Conservation (phyloP, 1,140 invertebrate genomes). For the Matsumurasca onukii region DNA sequence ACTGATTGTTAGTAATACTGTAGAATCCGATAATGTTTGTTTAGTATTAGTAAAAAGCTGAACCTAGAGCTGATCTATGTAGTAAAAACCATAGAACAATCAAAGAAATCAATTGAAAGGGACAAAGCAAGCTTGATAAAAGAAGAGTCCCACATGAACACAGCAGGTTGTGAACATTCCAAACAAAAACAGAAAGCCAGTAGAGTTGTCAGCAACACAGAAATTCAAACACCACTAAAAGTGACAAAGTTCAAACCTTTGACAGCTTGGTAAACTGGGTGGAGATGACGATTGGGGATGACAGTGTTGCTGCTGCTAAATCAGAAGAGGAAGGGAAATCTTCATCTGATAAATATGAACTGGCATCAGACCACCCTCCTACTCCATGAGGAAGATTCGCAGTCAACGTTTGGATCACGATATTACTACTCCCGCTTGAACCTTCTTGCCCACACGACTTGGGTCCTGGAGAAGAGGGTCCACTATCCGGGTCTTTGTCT, state of each 20-base stretch:
- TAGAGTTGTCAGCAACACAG: slow-evolving; percentile 31
- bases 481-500: slow-evolving; percentile 46
- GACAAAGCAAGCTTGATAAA: slow-evolving; percentile 24
- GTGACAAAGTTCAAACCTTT: slow-evolving; percentile 27
- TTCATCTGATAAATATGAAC: slow-evolving; percentile 63
- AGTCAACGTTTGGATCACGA: slow-evolving; percentile 56
- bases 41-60: no score
- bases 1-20: no score
- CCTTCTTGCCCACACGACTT: slow-evolving; percentile 39
- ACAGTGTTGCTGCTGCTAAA: no score
- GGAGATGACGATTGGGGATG: background rate
- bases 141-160: slow-evolving; percentile 7
- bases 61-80: no score
- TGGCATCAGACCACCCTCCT: slow-evolving; percentile 80
- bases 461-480: slow-evolving; percentile 54
- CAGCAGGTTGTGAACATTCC: slow-evolving; percentile 9
- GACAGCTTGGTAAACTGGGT: slow-evolving; percentile 27
- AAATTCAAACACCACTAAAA: slow-evolving; percentile 33
- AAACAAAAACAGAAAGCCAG: slow-evolving; percentile 12
- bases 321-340: slow-evolving; percentile 55
- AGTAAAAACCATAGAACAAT: no score
- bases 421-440: slow-evolving; percentile 42
- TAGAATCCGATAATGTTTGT: no score
- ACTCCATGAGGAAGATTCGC: slow-evolving; percentile 75
- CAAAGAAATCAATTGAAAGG: no score